These are phyloP conservation scores for Hyles euphorbiae DNA, from an alignment of 1,140 invertebrate genomes.

Conservation along the genomic window DNA sequence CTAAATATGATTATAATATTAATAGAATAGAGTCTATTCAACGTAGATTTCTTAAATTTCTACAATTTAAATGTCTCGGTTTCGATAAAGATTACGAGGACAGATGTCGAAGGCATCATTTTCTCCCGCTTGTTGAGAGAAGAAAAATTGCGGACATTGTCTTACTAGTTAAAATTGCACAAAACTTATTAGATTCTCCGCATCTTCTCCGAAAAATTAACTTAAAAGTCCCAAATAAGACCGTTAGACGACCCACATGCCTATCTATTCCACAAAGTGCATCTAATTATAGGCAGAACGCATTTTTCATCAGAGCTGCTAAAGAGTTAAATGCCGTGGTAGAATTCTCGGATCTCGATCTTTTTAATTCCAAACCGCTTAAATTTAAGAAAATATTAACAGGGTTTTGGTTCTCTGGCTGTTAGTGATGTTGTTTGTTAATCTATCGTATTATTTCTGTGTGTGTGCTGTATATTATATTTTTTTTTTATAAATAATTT, in stretches of 20 bases:
- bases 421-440: too few relatives aligned
- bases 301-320: not conserved
- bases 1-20: conserved; percentile 2
- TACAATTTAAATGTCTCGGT: conserved; percentile 9
- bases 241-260: not conserved
- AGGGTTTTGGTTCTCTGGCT: conserved; percentile 9
- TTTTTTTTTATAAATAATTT: too few relatives aligned
- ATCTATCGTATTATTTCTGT: too few relatives aligned
- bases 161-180: conserved; percentile 6
- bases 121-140: conserved; percentile 14
- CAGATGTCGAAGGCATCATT: conserved; percentile 14
- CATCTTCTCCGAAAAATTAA: conserved; percentile 4
- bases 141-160: conserved; percentile 14
- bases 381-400: not conserved
- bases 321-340: not conserved
- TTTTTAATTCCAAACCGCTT: not conserved
- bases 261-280: not conserved
- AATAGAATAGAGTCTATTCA: conserved; percentile 13
- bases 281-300: conserved; percentile 4
- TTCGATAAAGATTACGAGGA: conserved; percentile 12
- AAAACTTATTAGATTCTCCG: conserved; percentile 5
- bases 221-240: conserved; percentile 4
- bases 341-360: not conserved
- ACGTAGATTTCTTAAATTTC: conserved; percentile 13
- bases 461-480: too few relatives aligned